Evolutionary conservation across 2,888 invertebrate species (phyloP).

Genomic region (Eucriotettix oculatus): DNA sequence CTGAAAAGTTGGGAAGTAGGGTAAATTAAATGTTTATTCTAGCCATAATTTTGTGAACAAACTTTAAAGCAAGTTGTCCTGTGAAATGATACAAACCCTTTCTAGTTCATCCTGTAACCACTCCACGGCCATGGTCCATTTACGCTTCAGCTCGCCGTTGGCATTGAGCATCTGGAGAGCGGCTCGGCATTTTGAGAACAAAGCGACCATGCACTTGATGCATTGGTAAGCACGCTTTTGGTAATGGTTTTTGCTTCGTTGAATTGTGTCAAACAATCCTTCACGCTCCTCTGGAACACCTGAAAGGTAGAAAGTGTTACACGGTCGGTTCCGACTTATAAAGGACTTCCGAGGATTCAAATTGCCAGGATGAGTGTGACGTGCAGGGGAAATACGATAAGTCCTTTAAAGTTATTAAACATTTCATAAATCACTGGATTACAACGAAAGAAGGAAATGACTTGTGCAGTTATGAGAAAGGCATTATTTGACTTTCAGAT

Average conservation of each 20-base stretch:
- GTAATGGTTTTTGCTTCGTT: constrained; percentile 82
- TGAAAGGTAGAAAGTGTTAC: constrained; percentile 15
- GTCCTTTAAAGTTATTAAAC: too few relatives aligned
- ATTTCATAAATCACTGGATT: too few relatives aligned
- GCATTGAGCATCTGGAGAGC: constrained; percentile 65
- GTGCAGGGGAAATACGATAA: too few relatives aligned
- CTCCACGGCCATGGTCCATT: constrained; percentile 78
- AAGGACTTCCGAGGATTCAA: too few relatives aligned
- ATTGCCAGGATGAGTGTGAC: too few relatives aligned
- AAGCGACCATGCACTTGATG: constrained; percentile 83
- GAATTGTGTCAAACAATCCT: constrained; percentile 84
- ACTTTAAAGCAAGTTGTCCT: neutral
- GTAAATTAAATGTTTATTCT: neutral
- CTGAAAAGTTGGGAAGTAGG: constrained; percentile 16
- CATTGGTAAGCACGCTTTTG: constrained; percentile 95
- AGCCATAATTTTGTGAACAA: neutral
- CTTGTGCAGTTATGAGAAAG: too few relatives aligned
- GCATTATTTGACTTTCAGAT: too few relatives aligned
- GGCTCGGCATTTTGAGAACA: constrained; percentile 70
- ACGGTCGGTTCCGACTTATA: too few relatives aligned
- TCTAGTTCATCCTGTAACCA: constrained; percentile 95
- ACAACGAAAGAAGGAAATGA: too few relatives aligned
- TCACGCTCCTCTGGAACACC: constrained; percentile 70
- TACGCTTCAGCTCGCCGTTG: constrained; percentile 61
- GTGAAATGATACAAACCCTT: constrained; percentile 30